Conservation (phyloP, 2,888 invertebrate genomes). For the Alviniconcha strummeri region DNA sequence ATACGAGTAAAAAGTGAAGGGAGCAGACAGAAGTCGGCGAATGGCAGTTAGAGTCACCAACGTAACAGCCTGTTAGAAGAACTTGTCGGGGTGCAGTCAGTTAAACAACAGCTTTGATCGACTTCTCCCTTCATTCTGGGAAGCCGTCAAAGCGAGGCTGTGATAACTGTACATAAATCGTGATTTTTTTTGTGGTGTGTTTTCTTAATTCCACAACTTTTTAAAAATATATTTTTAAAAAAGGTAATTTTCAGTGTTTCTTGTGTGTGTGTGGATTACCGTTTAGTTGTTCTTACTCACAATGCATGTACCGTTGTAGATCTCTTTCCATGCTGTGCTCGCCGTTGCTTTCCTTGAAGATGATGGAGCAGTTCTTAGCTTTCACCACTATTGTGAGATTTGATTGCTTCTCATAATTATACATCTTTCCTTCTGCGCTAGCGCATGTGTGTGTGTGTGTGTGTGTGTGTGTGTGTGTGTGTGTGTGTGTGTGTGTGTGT, state of each 20-base stretch:
- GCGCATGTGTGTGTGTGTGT: not conserved
- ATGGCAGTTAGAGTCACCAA: no score
- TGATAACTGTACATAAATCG: slow-evolving; percentile 44
- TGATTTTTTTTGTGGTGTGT: not conserved
- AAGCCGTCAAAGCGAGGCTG: slow-evolving; percentile 56
- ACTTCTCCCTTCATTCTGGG: slow-evolving; percentile 14
- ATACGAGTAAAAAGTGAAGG: no score
- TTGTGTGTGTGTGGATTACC: not conserved
- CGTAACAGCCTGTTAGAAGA: no score
- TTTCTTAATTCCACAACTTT: not conserved
- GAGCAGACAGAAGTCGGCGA: no score
- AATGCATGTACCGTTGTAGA: no score
- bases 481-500: not conserved
- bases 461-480: not conserved
- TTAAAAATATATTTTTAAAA: not conserved
- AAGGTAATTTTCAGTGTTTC: not conserved
- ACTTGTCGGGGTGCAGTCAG: no score
- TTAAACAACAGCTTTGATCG: slow-evolving; percentile 27
- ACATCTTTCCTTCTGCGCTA: no score
- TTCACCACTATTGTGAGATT: no score
- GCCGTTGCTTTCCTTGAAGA: no score
- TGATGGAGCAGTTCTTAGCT: no score
- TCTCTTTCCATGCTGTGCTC: no score
- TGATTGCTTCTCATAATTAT: no score
- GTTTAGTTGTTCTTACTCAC: not conserved